These are phyloP conservation scores for Chaunax sp. DNA, from an alignment of 2,797 vertebrate species.

Conservation along the genomic window DNA sequence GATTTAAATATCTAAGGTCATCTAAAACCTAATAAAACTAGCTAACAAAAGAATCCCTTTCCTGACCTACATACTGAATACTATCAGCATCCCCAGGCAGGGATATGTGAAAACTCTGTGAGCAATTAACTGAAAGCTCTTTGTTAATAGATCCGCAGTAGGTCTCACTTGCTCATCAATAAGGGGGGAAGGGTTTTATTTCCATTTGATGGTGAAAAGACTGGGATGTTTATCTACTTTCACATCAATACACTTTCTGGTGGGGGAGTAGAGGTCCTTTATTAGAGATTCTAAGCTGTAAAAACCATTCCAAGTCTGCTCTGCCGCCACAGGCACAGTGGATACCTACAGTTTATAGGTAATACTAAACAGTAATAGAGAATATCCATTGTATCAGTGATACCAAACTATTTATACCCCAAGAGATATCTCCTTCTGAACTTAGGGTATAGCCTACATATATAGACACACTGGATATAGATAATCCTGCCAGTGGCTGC, in stretches of 20 bases:
- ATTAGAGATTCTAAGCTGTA: constrained; percentile 61
- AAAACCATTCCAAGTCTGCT: constrained; percentile 52
- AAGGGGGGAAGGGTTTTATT: constrained; percentile 81
- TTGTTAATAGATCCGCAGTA: constrained; percentile 82
- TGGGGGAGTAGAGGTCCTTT: constrained; percentile 52
- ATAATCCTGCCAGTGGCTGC: no score
- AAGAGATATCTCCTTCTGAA: no score
- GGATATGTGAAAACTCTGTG: constrained; percentile 78
- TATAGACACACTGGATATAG: no score
- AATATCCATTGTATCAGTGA: no score
- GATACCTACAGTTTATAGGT: constrained; percentile 17
- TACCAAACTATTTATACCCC: no score
- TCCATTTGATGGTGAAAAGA: constrained; percentile 78
- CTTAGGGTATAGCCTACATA: no score
- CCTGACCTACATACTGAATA: constrained; percentile 70
- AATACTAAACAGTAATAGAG: constrained; percentile 5
- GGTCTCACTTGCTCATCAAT: constrained; percentile 81
- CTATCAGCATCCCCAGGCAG: constrained; percentile 71
- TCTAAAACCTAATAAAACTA: constrained; percentile 23
- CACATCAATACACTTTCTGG: constrained; percentile 65
- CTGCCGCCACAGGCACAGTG: constrained; percentile 24
- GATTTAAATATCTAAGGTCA: constrained; percentile 19
- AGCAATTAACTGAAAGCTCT: constrained; percentile 81
- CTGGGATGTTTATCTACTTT: constrained; percentile 80
- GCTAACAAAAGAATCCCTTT: constrained; percentile 63